These are phyloP conservation scores for Enteromius unitaeniatus DNA, from an alignment of 2,797 vertebrate species.

Conservation along the genomic window DNA sequence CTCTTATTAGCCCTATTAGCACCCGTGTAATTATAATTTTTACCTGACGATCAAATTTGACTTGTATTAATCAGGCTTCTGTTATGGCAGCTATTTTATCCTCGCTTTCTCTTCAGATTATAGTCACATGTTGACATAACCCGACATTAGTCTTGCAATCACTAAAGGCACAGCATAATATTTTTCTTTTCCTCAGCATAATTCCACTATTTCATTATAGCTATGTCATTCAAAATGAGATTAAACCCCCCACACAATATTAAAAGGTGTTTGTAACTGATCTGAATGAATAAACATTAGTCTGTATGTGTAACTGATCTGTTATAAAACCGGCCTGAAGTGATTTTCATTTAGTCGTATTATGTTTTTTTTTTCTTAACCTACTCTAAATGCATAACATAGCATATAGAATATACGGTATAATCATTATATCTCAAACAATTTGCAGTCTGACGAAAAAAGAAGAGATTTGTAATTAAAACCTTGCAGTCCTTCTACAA, in stretches of 20 bases:
- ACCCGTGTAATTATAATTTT: slow-evolving; percentile 16
- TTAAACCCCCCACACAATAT: slow-evolving; percentile 24
- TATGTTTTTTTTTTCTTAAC: slow-evolving; percentile 59
- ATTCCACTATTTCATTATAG: slow-evolving; percentile 40
- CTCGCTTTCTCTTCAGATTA: slow-evolving; percentile 9
- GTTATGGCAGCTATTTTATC: not conserved
- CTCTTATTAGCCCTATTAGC: slow-evolving; percentile 29
- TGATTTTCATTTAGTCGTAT: slow-evolving; percentile 18
- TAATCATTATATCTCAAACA: slow-evolving; percentile 65
- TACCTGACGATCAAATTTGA: slow-evolving; percentile 18
- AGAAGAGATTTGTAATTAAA: slow-evolving; percentile 68
- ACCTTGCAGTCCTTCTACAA: slow-evolving; percentile 59
- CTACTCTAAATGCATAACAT: not conserved
- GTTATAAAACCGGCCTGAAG: slow-evolving; percentile 52
- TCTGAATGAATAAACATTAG: slow-evolving; percentile 38
- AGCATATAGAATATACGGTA: slow-evolving; percentile 10
- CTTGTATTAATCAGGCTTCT: slow-evolving; percentile 23
- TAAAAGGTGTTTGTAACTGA: slow-evolving; percentile 33
- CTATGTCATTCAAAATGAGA: slow-evolving; percentile 39
- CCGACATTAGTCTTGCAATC: slow-evolving; percentile 19
- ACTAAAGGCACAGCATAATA: not conserved
- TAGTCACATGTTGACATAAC: slow-evolving; percentile 32
- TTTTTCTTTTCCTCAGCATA: slow-evolving; percentile 14
- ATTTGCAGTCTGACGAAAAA: slow-evolving; percentile 64
- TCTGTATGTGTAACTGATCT: slow-evolving; percentile 21